phyloP scores from a whole-genome alignment of 2,797 vertebrate species.

The Rhinella marina region DNA sequence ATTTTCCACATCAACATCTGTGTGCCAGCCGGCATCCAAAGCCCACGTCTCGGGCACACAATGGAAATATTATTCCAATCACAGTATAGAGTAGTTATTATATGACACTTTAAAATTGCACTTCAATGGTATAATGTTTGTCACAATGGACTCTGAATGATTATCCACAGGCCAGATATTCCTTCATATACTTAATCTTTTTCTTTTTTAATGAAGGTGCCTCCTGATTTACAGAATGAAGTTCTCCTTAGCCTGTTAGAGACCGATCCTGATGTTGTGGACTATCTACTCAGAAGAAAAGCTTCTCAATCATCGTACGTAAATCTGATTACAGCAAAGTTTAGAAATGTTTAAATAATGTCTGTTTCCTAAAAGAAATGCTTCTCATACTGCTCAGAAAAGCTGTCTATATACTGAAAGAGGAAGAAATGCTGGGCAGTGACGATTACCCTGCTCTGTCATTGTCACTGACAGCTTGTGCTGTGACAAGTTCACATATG shows the following conservation, averaged over 20 bases:
- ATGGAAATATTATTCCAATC: background rate
- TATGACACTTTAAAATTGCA: background rate
- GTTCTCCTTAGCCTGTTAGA: slow-evolving; percentile 92
- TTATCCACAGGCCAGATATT: background rate
- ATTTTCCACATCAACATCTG: background rate
- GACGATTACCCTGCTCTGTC: too few relatives aligned
- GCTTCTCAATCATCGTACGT: slow-evolving; percentile 92
- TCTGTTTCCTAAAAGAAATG: slow-evolving; percentile 62
- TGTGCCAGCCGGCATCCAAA: background rate
- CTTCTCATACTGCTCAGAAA: background rate
- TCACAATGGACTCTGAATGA: background rate
- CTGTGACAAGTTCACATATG: background rate
- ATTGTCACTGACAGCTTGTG: background rate
- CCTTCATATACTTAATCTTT: background rate
- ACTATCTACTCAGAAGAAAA: slow-evolving; percentile 93
- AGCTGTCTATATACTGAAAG: background rate
- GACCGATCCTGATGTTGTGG: slow-evolving; percentile 94
- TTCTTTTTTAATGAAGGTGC: slow-evolving; percentile 76
- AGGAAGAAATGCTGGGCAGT: too few relatives aligned
- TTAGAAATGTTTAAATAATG: slow-evolving; percentile 55
- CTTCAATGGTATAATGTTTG: background rate
- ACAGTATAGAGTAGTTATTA: too few relatives aligned
- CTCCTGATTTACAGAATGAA: slow-evolving; percentile 94
- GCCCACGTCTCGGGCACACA: background rate
- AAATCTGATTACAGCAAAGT: slow-evolving; percentile 61